Base-by-base conservation (phyloP, 2,888 invertebrate genomes). In the Piscicola geometra region DNA sequence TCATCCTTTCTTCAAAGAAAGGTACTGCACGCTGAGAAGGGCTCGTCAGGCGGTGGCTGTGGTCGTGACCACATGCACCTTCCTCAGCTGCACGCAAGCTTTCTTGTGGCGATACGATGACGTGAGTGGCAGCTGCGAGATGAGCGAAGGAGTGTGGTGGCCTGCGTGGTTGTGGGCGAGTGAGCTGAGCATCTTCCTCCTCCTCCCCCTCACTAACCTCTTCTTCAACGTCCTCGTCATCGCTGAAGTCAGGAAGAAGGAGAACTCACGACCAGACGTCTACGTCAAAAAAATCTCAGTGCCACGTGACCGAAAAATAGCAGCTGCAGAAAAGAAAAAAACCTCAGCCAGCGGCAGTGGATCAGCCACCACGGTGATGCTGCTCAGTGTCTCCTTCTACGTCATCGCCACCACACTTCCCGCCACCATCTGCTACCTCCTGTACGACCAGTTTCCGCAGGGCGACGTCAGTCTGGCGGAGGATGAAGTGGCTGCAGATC, bases 321-420 rank as follows among this genome's bases (percentile, higher is more conserved):
- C n/a, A 5, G n/a, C 33, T 21, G 15, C 25, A 12, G 41, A 67
- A 3, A 9, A 32, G 68, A 30, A 18, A 32, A 67, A 35, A n/a
- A 32, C 5, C 3, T 28, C 12, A 36, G 32, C 68, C 5, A 12
- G 70, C 3, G 28, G 30, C 32, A 32, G 15, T 1, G n/a, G 28
- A 25, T 67, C 77, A 21, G 84, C 85, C 2, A 84, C 84, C 0
- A 85, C 85, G 1, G 80, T 83, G 25, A 85, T 84, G 30, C 79
- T 85, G 1, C 79, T 85, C 30, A 82, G 83, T 0, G 84, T 85
- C 5, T 85, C 85, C 1, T 85, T 85, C 78, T 85, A 84, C 78
- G 81, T 85, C 18, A 85, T 85, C 36, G 81, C 83, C 75, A 85
- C 84, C 15, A 81, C 83, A 71, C 79, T 85, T 18, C 85, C 85